phyloP scores from a whole-genome alignment of 1,140 invertebrate species.

The Drosophila elegans region DNA sequence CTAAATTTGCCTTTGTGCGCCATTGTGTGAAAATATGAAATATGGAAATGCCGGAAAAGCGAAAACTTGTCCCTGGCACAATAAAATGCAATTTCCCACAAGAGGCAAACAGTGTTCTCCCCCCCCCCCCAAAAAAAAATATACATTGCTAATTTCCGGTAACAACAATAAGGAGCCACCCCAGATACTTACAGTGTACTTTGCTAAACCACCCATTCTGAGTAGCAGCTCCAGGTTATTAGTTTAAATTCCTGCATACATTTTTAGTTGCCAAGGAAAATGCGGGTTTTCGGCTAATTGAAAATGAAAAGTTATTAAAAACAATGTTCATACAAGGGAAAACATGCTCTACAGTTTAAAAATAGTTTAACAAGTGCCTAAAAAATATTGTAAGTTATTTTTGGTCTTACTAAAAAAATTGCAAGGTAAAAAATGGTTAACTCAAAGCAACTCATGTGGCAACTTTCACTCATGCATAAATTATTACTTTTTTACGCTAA shows the following conservation, averaged over 20 bases:
- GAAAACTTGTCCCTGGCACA: conserved; percentile 56
- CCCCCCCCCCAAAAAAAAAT: conserved; percentile 34
- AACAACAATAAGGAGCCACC: conserved; percentile 47
- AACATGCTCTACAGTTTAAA: not conserved
- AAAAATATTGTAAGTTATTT: not conserved
- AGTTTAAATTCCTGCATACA: conserved; percentile 34
- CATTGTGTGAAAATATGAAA: conserved; percentile 64
- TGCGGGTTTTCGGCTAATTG: conserved; percentile 9
- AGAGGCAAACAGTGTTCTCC: too few species aligned
- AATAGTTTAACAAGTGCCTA: not conserved
- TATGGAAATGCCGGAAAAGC: conserved; percentile 62
- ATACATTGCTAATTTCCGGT: conserved; percentile 61
- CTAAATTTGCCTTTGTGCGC: conserved; percentile 40
- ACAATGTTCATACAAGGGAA: not conserved
- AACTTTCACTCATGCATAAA: too few species aligned
- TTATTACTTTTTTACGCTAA: not conserved
- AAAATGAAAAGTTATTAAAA: conserved; percentile 17
- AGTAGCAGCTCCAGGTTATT: conserved; percentile 24
- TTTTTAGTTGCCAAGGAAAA: conserved; percentile 10
- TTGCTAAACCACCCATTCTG: not conserved
- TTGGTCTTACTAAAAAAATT: too few species aligned
- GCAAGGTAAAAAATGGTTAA: too few species aligned
- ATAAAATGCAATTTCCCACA: conserved; percentile 69
- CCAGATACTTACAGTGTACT: conserved; percentile 1
- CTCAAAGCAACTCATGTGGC: too few species aligned